Percentiles rank a stretch among this genome's conserved stretches.
Evolutionary conservation across 2,113 vertebrate genomes (phyloP).

Genomic region (Spheniscus mendiculus): DNA sequence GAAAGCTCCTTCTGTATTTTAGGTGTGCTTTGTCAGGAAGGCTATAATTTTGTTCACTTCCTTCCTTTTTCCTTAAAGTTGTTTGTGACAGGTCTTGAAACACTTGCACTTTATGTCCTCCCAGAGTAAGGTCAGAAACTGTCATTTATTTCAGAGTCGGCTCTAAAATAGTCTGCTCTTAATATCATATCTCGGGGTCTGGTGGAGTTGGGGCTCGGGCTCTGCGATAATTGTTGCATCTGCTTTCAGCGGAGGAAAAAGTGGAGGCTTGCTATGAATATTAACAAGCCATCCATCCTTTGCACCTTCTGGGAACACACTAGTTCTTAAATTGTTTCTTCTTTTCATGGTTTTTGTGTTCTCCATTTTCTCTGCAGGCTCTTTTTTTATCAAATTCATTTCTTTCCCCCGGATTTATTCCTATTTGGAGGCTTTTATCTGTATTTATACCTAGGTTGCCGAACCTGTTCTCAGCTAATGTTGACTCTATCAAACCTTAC

Average conservation of each 20-base stretch:
- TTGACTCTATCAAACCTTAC: background rate
- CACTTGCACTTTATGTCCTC: conserved; percentile 51
- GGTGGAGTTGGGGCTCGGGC: conserved; percentile 42
- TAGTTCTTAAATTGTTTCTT: conserved; percentile 33
- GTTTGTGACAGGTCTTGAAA: conserved; percentile 64
- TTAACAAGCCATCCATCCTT: conserved; percentile 61
- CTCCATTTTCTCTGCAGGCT: conserved; percentile 22
- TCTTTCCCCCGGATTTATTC: background rate
- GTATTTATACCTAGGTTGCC: background rate
- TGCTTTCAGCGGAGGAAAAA: conserved; percentile 46
- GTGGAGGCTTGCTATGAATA: conserved; percentile 59
- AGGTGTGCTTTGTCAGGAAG: conserved; percentile 55
- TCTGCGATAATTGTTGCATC: conserved; percentile 54
- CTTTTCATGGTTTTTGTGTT: background rate
- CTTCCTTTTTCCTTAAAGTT: conserved; percentile 50
- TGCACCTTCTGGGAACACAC: conserved; percentile 56
- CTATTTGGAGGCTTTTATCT: background rate
- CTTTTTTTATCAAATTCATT: background rate
- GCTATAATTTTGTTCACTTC: conserved; percentile 64
- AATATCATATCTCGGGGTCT: conserved; percentile 23
- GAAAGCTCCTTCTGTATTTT: conserved; percentile 45
- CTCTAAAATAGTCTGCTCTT: background rate
- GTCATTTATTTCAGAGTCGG: conserved; percentile 17
- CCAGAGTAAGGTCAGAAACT: conserved; percentile 44
- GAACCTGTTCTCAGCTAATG: background rate